phyloP scores from a whole-genome alignment of 2,888 invertebrate genomes.

The Geophilus truncorum region DNA sequence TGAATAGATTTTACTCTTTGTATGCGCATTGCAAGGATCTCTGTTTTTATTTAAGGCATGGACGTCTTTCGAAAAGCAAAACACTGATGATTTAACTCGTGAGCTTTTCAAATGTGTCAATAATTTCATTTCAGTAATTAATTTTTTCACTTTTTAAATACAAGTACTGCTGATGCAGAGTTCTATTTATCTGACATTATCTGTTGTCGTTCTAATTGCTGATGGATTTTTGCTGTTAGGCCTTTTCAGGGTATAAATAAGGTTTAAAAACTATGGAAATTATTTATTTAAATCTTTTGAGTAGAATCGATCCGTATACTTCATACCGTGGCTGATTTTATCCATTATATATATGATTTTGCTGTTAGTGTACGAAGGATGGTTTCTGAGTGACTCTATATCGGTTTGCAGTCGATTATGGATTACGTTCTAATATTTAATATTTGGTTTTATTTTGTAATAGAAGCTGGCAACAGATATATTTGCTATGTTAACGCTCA shows the following conservation, averaged over 20 bases:
- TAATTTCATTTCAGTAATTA: neutral
- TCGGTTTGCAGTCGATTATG: neutral
- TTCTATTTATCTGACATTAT: neutral
- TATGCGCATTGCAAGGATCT: neutral
- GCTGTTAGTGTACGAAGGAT: neutral
- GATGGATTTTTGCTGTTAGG: neutral
- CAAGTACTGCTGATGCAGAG: neutral
- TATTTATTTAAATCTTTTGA: neutral
- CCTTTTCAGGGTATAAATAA: neutral
- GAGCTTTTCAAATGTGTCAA: neutral
- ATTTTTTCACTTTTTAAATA: neutral
- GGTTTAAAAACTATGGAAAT: too few species aligned
- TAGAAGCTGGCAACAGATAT: neutral
- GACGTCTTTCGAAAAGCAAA: neutral
- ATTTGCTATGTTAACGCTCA: neutral
- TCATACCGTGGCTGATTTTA: neutral
- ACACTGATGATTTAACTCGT: neutral
- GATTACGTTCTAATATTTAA: too few species aligned
- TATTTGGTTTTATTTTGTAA: too few species aligned
- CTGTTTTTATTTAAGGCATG: neutral
- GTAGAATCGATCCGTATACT: neutral
- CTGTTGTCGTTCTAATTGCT: neutral
- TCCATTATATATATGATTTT: neutral
- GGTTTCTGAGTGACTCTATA: neutral
- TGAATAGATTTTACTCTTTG: neutral